Base-by-base conservation (phyloP, 1,140 invertebrate species). In the Drosophila nigromelanica region DNA sequence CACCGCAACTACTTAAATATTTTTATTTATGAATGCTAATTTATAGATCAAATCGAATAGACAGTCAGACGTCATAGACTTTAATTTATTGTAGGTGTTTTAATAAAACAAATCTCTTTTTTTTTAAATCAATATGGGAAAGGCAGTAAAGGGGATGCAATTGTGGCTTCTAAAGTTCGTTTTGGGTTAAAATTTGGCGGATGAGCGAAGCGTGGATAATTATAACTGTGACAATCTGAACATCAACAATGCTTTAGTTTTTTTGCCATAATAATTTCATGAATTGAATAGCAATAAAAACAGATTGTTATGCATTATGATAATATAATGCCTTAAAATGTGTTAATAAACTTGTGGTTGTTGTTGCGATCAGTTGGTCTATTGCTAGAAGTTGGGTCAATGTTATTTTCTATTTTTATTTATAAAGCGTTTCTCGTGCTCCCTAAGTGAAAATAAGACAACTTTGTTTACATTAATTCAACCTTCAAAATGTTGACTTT, bases 211-310 rank as follows among this genome's bases (percentile, higher is more conserved):
- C 52, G 73, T 68, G 58, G 51, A 50, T 71, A 58, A 77, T 68
- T 71, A 68, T 71, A 51, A 14, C 18, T 42, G 18, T 27, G 52
- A 51, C 69, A 82, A 78, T 54, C 67, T 40, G 30, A 48, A 51
- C 52, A 67, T 30, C 52, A 61, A 59, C 35, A 58, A 58, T 37
- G 45, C 12, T 37, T 10, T 43, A 12, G 7, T 27, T 40, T 45
- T 70, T 56, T 58, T 86, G 61, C 76, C 80, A 74, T 87, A 78
- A 85, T 81, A 86, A 85, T 75, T 47, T 85, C 78, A 85, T 75
- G 81, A 78, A 66, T 72, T 78, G 50, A 30, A 33, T 62, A 60
- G 45, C 60, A 61, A 66, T 82, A 40, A 11, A 45, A 66, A 12
- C 33, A 39, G 5, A 55, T 54, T 63, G 50, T 61, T 50, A 15